Base-by-base conservation (phyloP, 2,113 vertebrate genomes). In the Mormyrus iriodes region DNA sequence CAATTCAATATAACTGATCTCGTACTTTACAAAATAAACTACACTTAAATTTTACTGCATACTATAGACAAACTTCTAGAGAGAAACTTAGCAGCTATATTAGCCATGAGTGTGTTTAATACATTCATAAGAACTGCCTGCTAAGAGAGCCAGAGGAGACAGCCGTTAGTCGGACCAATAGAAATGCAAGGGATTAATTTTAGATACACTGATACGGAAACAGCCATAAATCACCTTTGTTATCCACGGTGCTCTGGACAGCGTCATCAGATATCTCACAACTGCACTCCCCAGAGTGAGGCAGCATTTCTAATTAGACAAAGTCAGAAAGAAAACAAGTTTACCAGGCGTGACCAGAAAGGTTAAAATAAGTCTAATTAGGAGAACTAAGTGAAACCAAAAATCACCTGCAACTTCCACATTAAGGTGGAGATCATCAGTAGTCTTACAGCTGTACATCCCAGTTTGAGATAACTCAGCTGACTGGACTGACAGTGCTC, bases 271-370 rank as follows among this genome's bases (percentile, higher is more conserved):
- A 93, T 92, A 94, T 92, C 91, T 96, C 95, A 93, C 93, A 95
- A 93, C 92, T 94, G 92, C 94, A 94, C 88, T 94, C 94, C 92
- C 93, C 94, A 92, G 92, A 93, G 0, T 98, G 95, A 94, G 94
- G 93, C 91, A 94, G 94, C 90, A 94, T 93, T 94, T 95, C 95
- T 96, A 95, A 95, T 95, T 94, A 94, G 94, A 96, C 94, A 95
- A 96, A 96, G 94, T 95, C 96, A 96, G 95, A 96, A 91, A 96
- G 92, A 95, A 94, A 95, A 95, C 93, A 95, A 93, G 94, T 93
- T 92, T 91, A 92, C 93, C 90, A 92, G 89, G 73, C 89, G 93
- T 90, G 92, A 19, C 85, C 88, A 82, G 52, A 61, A 85, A 89
- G 93, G 92, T 93, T 17, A 42, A 61, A 87, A 61, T 42, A 48